Evolutionary conservation across 2,113 vertebrate genomes (phyloP), one percentile per base, ranked within the genome.

Genomic region (Butorides virescens): DNA sequence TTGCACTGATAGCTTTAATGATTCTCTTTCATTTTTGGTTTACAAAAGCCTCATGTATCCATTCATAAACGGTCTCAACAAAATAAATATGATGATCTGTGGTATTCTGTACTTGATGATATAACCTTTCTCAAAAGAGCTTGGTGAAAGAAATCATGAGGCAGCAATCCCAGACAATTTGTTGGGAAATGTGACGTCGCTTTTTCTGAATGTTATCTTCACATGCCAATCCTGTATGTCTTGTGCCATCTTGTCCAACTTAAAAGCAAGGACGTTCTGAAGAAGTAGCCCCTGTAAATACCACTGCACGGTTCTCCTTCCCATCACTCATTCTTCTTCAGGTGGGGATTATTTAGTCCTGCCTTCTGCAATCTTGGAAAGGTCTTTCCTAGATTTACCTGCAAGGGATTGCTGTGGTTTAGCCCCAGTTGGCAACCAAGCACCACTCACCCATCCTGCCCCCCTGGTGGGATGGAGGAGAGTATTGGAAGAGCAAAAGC

Each of bases 141-240:
- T 52, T 25, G 6, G 15, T 68, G 22, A 88, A 90, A 65, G 37
- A 76, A 82, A 36, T 56, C 15, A 47, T 7, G 5, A 79, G 25
- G 19, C 90, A 90, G 15, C 34, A 79, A 72, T 50, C 12, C 23
- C 26, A 76, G 17, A 47, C 3, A 82, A 26, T 76, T 61, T 46
- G 62, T 9, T 65, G 52, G 6, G n/a, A 71, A 73, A 58, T 9
- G 11, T 19, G 62, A 65, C 34, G 65, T 49, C 30, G 13, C 29
- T 92, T 88, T 59, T 34, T 21, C 11, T 42, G n/a, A 61, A 68
- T 36, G 15, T 5, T 79, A 0, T 42, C 21, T 90, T 82, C 20
- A n/a, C 1, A 0, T 79, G 23, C 11, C 55, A 34, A 9, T 32
- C 25, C 65, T 3, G 1, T 23, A 16, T 17, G 8, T 37, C 27